Evolutionary conservation across 2,113 vertebrate species (phyloP).

Genomic region (Chaenocephalus aceratus): DNA sequence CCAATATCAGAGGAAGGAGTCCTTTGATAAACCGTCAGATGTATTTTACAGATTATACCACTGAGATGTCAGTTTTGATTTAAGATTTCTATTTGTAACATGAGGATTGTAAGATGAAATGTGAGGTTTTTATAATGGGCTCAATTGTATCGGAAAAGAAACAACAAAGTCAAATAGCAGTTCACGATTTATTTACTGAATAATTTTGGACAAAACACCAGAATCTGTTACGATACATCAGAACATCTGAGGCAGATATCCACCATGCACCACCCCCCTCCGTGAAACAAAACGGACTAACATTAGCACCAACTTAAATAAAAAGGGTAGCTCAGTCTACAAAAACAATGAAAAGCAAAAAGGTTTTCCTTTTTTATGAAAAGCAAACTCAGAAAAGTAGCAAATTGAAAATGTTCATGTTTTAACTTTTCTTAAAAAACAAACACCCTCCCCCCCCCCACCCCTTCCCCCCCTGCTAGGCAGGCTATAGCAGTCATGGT

Average conservation of each 20-base stretch:
- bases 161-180: conserved; percentile 85
- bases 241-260: conserved; percentile 99
- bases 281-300: conserved; percentile 83
- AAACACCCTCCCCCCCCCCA: conserved; percentile 59
- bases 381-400: conserved; percentile 87
- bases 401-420: conserved; percentile 79
- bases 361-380: conserved; percentile 76
- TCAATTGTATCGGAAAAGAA: neutral
- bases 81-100: neutral
- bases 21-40: neutral
- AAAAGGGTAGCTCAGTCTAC: conserved; percentile 90
- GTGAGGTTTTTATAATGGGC: neutral
- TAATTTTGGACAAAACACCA: conserved; percentile 99
- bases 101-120: neutral
- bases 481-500: conserved; percentile 93
- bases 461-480: conserved; percentile 84
- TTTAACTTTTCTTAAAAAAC: conserved; percentile 70
- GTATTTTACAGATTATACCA: neutral
- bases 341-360: conserved; percentile 72
- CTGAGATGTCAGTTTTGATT: neutral
- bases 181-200: conserved; percentile 99
- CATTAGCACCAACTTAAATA: conserved; percentile 92
- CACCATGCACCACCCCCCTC: conserved; percentile 95
- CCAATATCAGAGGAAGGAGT: neutral
- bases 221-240: conserved; percentile 98